Evolutionary conservation across 2,797 vertebrate genomes (phyloP).

Genomic region (Lithobates pipiens): DNA sequence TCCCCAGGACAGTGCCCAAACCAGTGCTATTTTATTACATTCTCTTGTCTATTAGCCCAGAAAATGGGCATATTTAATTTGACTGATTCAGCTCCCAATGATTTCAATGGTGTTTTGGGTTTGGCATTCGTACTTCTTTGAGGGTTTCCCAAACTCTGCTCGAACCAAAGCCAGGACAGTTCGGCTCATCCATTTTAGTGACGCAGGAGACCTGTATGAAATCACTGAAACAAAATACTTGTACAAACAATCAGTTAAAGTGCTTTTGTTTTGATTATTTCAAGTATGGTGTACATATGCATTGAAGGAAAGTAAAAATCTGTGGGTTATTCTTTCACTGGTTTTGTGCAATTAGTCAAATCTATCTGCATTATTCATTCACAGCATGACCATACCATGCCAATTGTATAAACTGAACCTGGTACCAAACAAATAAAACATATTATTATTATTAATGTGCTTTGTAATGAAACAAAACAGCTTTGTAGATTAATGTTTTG

Average conservation of each 20-base stretch:
- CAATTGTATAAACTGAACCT: not conserved
- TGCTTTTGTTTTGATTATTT: not conserved
- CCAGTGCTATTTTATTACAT: too few relatives aligned
- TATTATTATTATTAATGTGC: not conserved
- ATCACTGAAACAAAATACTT: not conserved
- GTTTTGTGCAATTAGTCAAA: not conserved
- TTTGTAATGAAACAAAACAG: slow-evolving; percentile 12
- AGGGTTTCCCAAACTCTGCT: too few relatives aligned
- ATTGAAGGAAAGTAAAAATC: not conserved
- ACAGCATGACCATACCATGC: not conserved
- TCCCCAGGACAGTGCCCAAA: too few relatives aligned
- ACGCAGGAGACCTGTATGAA: not conserved
- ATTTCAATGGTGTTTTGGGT: too few relatives aligned
- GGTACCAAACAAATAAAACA: slow-evolving; percentile 6
- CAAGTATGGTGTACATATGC: too few relatives aligned
- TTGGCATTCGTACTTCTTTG: too few relatives aligned
- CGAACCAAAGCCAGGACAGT: too few relatives aligned
- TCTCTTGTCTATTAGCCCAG: too few relatives aligned
- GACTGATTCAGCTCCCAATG: too few relatives aligned
- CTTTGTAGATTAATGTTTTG: slow-evolving; percentile 24
- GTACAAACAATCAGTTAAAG: too few relatives aligned
- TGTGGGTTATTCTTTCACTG: not conserved
- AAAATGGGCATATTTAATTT: too few relatives aligned
- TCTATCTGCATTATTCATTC: not conserved
- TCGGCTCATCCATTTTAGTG: too few relatives aligned